phyloP scores from a whole-genome alignment of 2,888 invertebrate genomes.

The Plagodis pulveraria region DNA sequence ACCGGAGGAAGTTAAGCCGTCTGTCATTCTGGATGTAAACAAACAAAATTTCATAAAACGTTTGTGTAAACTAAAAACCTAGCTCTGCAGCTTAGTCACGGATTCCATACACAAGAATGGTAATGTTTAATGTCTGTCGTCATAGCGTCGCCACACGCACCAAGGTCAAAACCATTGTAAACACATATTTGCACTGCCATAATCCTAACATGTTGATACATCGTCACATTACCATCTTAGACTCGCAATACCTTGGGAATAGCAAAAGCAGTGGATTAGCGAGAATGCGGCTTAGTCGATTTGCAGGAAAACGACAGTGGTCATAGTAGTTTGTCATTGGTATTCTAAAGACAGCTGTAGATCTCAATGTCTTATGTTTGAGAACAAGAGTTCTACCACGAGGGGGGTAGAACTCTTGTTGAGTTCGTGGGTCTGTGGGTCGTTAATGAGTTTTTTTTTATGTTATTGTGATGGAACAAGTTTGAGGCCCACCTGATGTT shows the following conservation, averaged over 20 bases:
- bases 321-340: conserved; percentile 15
- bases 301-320: conserved; percentile 5
- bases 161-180: conserved; percentile 62
- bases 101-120: conserved; percentile 54
- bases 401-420: too few species aligned
- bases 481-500: too few species aligned
- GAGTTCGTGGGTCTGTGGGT: too few species aligned
- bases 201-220: conserved; percentile 45
- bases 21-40: neutral
- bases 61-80: too few species aligned
- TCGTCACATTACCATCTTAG: conserved; percentile 43
- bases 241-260: conserved; percentile 37
- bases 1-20: too few species aligned
- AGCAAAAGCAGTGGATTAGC: conserved; percentile 41
- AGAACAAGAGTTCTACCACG: too few species aligned
- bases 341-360: conserved; percentile 18
- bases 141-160: conserved; percentile 52
- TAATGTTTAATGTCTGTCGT: conserved; percentile 68
- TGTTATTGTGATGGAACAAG: too few species aligned
- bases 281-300: neutral
- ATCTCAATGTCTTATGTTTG: neutral
- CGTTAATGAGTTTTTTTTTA: too few species aligned
- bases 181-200: conserved; percentile 48
- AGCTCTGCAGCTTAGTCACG: conserved; percentile 56
- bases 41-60: too few species aligned